Conservation (phyloP, 2,113 vertebrate genomes). For the Emydocephalus ijimae region DNA sequence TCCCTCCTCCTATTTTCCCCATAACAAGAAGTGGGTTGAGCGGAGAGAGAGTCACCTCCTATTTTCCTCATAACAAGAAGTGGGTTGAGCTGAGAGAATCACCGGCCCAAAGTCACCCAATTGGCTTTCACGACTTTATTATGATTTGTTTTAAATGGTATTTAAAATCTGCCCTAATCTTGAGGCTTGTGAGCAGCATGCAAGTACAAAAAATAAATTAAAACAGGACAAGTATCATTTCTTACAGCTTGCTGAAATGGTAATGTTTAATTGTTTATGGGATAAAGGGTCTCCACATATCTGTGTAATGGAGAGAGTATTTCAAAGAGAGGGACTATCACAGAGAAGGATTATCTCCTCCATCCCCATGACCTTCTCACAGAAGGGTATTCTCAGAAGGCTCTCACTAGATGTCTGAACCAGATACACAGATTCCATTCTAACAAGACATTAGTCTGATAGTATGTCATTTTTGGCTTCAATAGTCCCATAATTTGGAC, state of each 20-base stretch:
- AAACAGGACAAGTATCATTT: neutral
- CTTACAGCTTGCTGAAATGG: neutral
- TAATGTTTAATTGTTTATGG: neutral
- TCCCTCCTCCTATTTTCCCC: neutral
- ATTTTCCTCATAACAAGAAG: neutral
- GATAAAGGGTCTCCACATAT: neutral
- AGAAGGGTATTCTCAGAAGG: too few species aligned
- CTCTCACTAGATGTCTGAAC: too few species aligned
- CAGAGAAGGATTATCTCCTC: too few species aligned
- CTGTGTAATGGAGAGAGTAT: too few species aligned
- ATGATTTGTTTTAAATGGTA: neutral
- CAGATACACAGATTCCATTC: too few species aligned
- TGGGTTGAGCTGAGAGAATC: too few species aligned
- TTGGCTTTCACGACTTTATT: too few species aligned
- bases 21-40: neutral
- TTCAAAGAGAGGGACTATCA: too few species aligned
- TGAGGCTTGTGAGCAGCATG: neutral
- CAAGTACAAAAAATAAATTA: neutral
- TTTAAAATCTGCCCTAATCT: neutral
- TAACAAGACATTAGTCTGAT: too few species aligned
- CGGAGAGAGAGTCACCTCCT: neutral
- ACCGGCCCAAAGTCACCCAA: too few species aligned
- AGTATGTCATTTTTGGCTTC: neutral
- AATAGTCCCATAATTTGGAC: neutral
- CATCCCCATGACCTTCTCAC: too few species aligned